Evolutionary conservation across 2,113 vertebrate genomes (phyloP).

Genomic region (Chascanopsetta lugubris): DNA sequence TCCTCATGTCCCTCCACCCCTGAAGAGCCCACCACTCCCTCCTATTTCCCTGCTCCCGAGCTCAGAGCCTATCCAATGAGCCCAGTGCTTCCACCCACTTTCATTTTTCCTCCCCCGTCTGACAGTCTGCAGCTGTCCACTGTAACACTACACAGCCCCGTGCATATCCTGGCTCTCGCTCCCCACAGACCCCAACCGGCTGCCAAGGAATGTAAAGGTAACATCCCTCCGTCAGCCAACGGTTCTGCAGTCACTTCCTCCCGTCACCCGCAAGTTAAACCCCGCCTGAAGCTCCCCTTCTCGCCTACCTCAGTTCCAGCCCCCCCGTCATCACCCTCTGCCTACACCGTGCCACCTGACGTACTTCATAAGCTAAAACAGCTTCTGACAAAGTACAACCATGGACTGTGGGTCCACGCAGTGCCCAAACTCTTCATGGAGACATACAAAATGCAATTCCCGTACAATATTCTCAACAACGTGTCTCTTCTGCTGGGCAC

Average conservation of each 20-base stretch:
- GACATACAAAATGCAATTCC: constrained; percentile 85
- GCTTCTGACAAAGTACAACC: constrained; percentile 86
- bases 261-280: constrained; percentile 6
- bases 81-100: constrained; percentile 27
- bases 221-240: neutral
- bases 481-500: constrained; percentile 84
- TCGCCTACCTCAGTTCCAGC: constrained; percentile 9
- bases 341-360: constrained; percentile 54
- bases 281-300: constrained; percentile 23
- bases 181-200: neutral
- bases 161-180: constrained; percentile 1
- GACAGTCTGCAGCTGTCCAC: neutral
- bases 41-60: constrained; percentile 21
- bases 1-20: constrained; percentile 1
- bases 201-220: neutral
- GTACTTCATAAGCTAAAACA: constrained; percentile 83
- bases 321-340: neutral
- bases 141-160: constrained; percentile 14
- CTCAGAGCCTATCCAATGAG: neutral
- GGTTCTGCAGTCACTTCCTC: neutral
- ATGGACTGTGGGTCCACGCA: constrained; percentile 89
- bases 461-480: constrained; percentile 82
- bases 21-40: neutral
- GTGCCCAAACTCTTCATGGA: constrained; percentile 90
- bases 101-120: constrained; percentile 25